Evolutionary conservation across 2,113 vertebrate genomes (phyloP).

Genomic region (Equus quagga): DNA sequence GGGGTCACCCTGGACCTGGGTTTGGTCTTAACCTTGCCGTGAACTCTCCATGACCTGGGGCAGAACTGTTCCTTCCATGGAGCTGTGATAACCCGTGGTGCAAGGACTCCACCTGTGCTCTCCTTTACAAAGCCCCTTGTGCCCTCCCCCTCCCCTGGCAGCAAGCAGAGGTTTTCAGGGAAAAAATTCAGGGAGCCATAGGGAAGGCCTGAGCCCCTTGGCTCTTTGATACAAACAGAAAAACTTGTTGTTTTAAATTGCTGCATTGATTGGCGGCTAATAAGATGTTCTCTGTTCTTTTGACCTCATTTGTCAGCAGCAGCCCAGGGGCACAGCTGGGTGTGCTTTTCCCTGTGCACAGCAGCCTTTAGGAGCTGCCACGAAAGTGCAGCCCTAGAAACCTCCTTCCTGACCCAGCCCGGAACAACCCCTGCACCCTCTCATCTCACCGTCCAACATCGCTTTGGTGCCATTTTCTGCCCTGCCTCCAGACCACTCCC

Average conservation of each 20-base stretch:
- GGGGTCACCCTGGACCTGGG: neutral
- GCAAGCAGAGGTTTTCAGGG: neutral
- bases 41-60: neutral
- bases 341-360: neutral
- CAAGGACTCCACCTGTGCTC: accelerated
- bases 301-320: neutral
- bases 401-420: neutral
- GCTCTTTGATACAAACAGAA: neutral
- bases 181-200: neutral
- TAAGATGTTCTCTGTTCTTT: neutral
- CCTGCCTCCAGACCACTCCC: neutral
- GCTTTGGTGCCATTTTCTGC: neutral
- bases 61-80: neutral
- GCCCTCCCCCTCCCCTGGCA: neutral
- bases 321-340: neutral
- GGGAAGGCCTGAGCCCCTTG: neutral
- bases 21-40: neutral
- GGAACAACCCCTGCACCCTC: neutral
- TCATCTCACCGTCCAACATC: neutral
- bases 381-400: neutral
- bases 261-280: neutral
- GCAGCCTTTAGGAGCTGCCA: neutral
- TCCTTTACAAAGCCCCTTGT: neutral
- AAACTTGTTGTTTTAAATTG: neutral
- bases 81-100: neutral